These are phyloP conservation scores for Prionailurus bengalensis DNA, from an alignment of 2,113 vertebrate genomes.

Conservation along the genomic window DNA sequence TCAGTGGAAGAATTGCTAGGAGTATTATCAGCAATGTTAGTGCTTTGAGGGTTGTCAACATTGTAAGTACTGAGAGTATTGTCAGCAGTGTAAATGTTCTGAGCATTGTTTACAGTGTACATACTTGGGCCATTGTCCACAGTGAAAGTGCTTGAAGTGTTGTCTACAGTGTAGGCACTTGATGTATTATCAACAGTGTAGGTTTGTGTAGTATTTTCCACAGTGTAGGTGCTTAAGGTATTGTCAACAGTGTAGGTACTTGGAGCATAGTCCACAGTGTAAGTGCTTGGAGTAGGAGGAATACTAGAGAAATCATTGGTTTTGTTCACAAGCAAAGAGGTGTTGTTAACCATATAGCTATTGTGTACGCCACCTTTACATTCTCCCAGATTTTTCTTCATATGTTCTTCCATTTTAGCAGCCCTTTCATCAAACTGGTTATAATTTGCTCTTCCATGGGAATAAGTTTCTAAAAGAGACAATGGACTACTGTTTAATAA, in stretches of 20 bases:
- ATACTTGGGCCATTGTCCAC: background rate
- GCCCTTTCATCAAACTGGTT: slow-evolving; percentile 88
- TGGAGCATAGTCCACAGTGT: background rate
- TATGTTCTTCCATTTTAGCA: slow-evolving; percentile 89
- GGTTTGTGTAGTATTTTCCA: background rate
- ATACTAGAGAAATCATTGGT: background rate
- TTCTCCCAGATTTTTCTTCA: slow-evolving; percentile 90
- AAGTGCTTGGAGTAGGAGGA: background rate
- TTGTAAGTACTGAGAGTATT: background rate
- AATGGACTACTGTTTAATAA: slow-evolving; percentile 30
- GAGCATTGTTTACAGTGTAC: background rate
- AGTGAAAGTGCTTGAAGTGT: background rate
- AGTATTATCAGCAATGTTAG: background rate
- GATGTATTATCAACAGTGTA: background rate
- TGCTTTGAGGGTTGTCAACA: background rate
- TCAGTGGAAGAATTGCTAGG: background rate
- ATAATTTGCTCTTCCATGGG: slow-evolving; percentile 87
- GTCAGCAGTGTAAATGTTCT: background rate
- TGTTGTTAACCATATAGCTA: slow-evolving; percentile 80
- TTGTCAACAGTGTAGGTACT: background rate
- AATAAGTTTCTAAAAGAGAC: slow-evolving; percentile 84
- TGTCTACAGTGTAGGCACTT: background rate
- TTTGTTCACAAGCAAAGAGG: slow-evolving; percentile 40
- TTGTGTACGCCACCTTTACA: slow-evolving; percentile 83
- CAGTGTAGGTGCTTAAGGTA: background rate